A percentile compares a stretch with the other conserved stretches of the same genome.
Conservation (phyloP, 2,113 vertebrate species). For the Sisor rabdophorus region DNA sequence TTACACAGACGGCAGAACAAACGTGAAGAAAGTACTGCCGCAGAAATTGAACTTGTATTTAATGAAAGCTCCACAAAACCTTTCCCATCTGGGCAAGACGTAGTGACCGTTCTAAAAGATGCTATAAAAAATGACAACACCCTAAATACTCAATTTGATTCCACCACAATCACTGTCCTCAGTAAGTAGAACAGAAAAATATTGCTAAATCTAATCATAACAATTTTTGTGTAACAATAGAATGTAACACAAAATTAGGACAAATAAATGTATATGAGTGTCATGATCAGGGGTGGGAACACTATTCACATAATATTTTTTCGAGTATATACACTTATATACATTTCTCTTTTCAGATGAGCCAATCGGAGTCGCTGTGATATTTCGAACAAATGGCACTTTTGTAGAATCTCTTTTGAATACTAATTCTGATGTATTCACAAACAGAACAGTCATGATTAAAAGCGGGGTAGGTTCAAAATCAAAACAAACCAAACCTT, state of each 20-base stretch:
- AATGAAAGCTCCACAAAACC: background rate
- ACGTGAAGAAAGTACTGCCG: background rate
- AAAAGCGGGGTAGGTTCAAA: slow-evolving; percentile 33
- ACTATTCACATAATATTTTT: background rate
- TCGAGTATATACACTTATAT: background rate
- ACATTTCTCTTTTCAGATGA: slow-evolving; percentile 20
- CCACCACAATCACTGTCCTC: background rate
- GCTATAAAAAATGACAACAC: background rate
- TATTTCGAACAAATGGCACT: slow-evolving; percentile 31
- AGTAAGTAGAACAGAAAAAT: slow-evolving; percentile 20
- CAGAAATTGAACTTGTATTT: slow-evolving; percentile 32
- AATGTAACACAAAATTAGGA: too few relatives aligned
- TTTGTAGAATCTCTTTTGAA: slow-evolving; percentile 12
- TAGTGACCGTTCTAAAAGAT: background rate
- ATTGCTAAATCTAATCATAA: background rate
- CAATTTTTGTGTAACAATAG: too few relatives aligned
- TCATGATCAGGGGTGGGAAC: too few relatives aligned
- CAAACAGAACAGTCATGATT: slow-evolving; percentile 15
- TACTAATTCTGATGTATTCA: slow-evolving; percentile 5
- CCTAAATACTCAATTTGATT: background rate
- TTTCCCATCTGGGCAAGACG: background rate
- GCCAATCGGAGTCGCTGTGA: background rate
- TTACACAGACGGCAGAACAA: background rate
- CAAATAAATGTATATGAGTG: too few relatives aligned
- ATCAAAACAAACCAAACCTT: background rate